Evolutionary conservation across 2,888 invertebrate genomes (phyloP).

Genomic region (Parnassius smintheus): DNA sequence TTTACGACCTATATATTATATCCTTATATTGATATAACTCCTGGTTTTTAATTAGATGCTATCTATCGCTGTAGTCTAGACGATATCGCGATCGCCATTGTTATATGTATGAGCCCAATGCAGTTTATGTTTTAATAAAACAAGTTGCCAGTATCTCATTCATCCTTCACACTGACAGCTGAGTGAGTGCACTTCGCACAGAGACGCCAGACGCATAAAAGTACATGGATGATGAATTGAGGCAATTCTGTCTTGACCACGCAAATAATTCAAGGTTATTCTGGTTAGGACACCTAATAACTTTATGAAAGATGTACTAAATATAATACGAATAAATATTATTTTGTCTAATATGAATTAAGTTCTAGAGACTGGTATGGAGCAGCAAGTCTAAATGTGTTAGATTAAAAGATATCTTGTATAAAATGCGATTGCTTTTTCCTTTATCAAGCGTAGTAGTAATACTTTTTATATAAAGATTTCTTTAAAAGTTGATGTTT

Average conservation of each 20-base stretch:
- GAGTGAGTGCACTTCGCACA: constrained; percentile 18
- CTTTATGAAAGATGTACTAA: neutral
- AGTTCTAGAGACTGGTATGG: too few species aligned
- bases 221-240: constrained; percentile 15
- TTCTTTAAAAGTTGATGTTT: too few species aligned
- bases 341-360: too few species aligned
- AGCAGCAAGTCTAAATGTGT: too few species aligned
- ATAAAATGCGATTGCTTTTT: too few species aligned
- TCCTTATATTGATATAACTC: too few species aligned
- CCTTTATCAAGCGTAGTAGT: too few species aligned
- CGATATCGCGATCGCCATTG: neutral
- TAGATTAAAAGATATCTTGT: too few species aligned
- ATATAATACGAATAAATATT: neutral
- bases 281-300: neutral
- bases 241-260: neutral
- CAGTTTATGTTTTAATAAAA: neutral
- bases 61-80: too few species aligned
- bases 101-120: neutral
- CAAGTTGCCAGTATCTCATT: constrained; percentile 4
- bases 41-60: too few species aligned
- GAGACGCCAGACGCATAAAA: constrained; percentile 5
- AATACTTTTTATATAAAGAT: too few species aligned
- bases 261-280: constrained; percentile 4
- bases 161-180: constrained; percentile 16
- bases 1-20: too few species aligned